Evolutionary conservation across 2,113 vertebrate species (phyloP).

Genomic region (Casuarius casuarius): DNA sequence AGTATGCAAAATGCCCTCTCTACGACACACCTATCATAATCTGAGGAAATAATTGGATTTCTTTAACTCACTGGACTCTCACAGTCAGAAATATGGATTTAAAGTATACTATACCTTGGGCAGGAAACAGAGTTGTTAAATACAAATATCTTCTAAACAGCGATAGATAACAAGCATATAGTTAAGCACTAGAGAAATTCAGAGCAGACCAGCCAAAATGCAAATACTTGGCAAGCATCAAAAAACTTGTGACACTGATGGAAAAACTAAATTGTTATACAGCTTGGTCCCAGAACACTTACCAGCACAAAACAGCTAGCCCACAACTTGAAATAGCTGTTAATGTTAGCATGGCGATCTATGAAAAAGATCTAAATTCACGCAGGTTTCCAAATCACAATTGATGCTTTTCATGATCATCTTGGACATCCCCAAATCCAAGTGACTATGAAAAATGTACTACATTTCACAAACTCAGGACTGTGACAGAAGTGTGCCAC

Average conservation of each 20-base stretch:
- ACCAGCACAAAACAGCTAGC: neutral
- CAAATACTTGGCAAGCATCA: neutral
- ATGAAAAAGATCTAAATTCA: neutral
- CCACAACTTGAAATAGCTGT: neutral
- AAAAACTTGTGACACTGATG: neutral
- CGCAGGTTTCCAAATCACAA: neutral
- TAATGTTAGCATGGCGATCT: neutral
- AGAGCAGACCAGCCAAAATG: neutral
- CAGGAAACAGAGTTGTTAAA: conserved; percentile 1
- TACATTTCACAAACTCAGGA: neutral
- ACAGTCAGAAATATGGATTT: neutral
- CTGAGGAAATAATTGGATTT: neutral
- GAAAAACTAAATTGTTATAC: neutral
- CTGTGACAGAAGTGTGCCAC: neutral
- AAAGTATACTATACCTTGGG: neutral
- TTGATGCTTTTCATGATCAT: neutral
- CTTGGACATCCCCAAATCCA: neutral
- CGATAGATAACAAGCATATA: neutral
- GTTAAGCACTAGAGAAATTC: neutral
- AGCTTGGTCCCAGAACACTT: neutral
- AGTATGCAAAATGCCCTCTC: neutral
- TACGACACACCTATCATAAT: neutral
- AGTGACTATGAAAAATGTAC: neutral
- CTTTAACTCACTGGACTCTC: neutral
- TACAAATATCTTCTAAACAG: neutral